Evolutionary conservation across 2,113 vertebrate genomes (phyloP).

Genomic region (Apistogramma diplotaenia): DNA sequence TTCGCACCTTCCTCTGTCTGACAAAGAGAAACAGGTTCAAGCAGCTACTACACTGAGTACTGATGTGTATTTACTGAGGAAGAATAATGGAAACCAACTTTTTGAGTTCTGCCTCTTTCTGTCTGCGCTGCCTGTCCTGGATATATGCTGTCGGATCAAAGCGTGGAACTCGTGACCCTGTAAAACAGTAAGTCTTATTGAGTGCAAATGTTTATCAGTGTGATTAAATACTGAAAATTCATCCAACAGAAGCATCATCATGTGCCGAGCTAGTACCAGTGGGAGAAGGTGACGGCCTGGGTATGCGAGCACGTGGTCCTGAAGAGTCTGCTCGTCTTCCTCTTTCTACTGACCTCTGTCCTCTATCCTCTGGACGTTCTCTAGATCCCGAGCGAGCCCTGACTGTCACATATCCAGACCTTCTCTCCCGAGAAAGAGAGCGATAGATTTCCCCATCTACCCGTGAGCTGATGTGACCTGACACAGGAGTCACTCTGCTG

Average conservation of each 20-base stretch:
- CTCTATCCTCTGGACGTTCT: constrained; percentile 67
- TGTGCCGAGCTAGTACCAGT: constrained; percentile 69
- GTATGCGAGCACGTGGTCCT: constrained; percentile 57
- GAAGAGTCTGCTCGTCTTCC: constrained; percentile 77
- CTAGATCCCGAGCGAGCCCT: constrained; percentile 79
- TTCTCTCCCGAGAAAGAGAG: constrained; percentile 75
- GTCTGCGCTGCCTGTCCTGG: constrained; percentile 82
- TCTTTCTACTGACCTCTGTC: constrained; percentile 68
- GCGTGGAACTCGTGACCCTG: constrained; percentile 74
- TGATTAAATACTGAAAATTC: neutral
- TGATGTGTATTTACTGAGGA: neutral
- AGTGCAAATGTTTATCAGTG: neutral
- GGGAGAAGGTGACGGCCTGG: constrained; percentile 80
- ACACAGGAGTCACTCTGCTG: constrained; percentile 74
- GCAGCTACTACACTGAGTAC: neutral
- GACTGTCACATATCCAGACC: constrained; percentile 32
- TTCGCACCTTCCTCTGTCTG: constrained; percentile 79
- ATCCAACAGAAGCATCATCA: neutral
- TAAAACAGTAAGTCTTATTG: neutral
- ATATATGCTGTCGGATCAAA: constrained; percentile 92
- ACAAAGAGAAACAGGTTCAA: neutral
- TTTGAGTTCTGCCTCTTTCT: constrained; percentile 81
- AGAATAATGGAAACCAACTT: constrained; percentile 71
- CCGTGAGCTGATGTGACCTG: constrained; percentile 30
- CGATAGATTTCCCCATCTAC: constrained; percentile 66